These are phyloP conservation scores for Rhyzopertha dominica DNA, from an alignment of 1,140 invertebrate genomes.

Conservation along the genomic window DNA sequence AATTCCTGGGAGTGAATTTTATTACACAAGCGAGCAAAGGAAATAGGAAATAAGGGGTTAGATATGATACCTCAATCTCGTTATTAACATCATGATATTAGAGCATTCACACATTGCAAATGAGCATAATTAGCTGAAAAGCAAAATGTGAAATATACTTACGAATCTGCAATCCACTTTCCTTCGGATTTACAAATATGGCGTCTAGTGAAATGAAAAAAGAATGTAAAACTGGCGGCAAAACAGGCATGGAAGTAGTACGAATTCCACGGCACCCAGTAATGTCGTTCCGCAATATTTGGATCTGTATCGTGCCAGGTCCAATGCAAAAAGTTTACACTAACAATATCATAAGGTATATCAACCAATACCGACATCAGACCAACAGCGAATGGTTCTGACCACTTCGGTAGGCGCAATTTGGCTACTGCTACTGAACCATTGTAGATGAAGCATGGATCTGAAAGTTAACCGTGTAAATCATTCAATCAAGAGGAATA, in stretches of 20 bases:
- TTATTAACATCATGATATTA: no score
- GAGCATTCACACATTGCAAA: no score
- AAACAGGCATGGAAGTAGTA: conserved; percentile 79
- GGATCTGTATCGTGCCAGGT: conserved; percentile 84
- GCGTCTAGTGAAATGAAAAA: conserved; percentile 57
- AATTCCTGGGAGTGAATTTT: no score
- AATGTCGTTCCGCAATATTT: conserved; percentile 72
- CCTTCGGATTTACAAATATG: conserved; percentile 50
- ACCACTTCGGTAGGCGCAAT: conserved; percentile 59
- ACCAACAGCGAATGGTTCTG: conserved; percentile 70
- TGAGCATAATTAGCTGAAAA: conserved; percentile 22
- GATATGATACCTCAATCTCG: no score
- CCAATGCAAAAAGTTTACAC: conserved; percentile 77
- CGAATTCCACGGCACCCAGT: conserved; percentile 73
- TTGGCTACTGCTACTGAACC: conserved; percentile 60
- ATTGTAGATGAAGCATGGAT: conserved; percentile 71
- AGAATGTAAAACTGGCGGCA: conserved; percentile 64
- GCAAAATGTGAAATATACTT: conserved; percentile 22
- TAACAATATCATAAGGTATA: conserved; percentile 75
- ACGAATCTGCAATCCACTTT: conserved; percentile 51
- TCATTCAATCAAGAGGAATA: no score
- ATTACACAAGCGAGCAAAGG: no score
- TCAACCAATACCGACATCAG: conserved; percentile 69
- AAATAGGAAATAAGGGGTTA: no score
- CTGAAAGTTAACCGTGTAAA: no score